phyloP scores from a whole-genome alignment of 2,888 invertebrate species.

The Diaprepes abbreviatus region DNA sequence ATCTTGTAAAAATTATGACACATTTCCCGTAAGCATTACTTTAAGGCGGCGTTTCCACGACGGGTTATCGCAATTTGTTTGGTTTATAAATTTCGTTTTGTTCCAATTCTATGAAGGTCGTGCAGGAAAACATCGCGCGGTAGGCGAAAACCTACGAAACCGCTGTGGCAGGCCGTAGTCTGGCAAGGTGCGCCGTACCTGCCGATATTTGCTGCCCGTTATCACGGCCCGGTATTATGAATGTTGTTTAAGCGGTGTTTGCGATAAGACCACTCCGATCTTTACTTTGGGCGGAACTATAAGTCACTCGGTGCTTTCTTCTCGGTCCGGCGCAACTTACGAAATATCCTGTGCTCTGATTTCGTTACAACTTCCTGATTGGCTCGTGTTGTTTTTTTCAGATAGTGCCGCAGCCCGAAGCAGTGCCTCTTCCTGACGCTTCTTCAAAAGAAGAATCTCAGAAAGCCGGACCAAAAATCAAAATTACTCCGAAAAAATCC shows the following conservation, averaged over 20 bases:
- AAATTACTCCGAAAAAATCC: slow-evolving; percentile 50
- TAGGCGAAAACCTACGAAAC: slow-evolving; percentile 42
- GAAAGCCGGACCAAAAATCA: slow-evolving; percentile 41
- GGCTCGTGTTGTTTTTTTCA: slow-evolving; percentile 53
- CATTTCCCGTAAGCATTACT: slow-evolving; percentile 37
- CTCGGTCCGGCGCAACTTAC: slow-evolving; percentile 27
- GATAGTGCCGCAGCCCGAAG: slow-evolving; percentile 61
- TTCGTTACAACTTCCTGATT: slow-evolving; percentile 30
- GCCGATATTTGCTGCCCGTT: slow-evolving; percentile 43
- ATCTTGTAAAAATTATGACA: slow-evolving; percentile 47
- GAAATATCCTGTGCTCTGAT: slow-evolving; percentile 24
- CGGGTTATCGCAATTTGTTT: slow-evolving; percentile 49
- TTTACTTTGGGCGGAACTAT: slow-evolving; percentile 57
- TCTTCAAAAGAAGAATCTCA: slow-evolving; percentile 48
- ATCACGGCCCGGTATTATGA: slow-evolving; percentile 41
- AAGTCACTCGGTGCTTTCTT: slow-evolving; percentile 50
- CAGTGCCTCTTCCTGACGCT: slow-evolving; percentile 33
- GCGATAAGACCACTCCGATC: slow-evolving; percentile 56
- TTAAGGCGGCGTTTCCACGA: slow-evolving; percentile 36
- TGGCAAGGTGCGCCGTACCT: slow-evolving; percentile 57
- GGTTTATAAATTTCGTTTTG: slow-evolving; percentile 52
- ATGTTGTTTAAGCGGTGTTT: slow-evolving; percentile 45
- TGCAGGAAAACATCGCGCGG: slow-evolving; percentile 49
- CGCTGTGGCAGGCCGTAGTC: slow-evolving; percentile 43
- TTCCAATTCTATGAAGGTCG: slow-evolving; percentile 55